Evolutionary conservation across 2,797 vertebrate genomes (phyloP).

Genomic region (Catamblyrhynchus diadema): DNA sequence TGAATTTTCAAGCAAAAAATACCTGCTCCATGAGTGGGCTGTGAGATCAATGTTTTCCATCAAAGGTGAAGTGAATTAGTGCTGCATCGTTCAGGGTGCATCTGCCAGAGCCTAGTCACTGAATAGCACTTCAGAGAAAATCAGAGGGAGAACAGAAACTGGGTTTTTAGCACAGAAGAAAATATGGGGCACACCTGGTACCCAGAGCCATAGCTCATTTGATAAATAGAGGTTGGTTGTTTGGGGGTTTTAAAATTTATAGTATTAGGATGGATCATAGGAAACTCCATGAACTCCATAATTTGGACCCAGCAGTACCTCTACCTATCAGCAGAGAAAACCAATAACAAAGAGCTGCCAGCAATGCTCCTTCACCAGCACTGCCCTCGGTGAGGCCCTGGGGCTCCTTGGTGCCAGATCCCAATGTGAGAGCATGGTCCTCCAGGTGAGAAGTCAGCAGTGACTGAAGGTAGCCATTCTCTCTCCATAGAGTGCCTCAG

Average conservation of each 20-base stretch:
- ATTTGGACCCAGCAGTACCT: background rate
- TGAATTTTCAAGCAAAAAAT: background rate
- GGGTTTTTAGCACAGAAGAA: background rate
- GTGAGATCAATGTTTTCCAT: background rate
- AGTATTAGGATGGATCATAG: background rate
- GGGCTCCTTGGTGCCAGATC: background rate
- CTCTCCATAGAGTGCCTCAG: accelerated
- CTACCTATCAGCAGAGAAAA: background rate
- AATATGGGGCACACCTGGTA: background rate
- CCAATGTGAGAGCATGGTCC: background rate
- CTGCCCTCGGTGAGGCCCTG: accelerated
- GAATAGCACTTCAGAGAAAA: background rate
- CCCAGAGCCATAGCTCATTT: background rate
- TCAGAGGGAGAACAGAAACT: background rate
- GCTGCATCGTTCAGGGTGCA: background rate
- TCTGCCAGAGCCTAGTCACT: background rate
- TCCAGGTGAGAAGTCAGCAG: background rate
- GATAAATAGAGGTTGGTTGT: background rate
- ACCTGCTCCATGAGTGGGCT: background rate
- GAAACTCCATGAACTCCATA: background rate
- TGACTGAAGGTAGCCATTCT: background rate
- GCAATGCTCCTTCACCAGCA: background rate
- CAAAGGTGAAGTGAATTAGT: background rate
- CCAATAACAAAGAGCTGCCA: background rate
- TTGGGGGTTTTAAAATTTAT: accelerated